Percentiles rank a stretch among this genome's conserved stretches.
Conservation (phyloP, 1,140 invertebrate genomes). For the Grapholita molesta region DNA sequence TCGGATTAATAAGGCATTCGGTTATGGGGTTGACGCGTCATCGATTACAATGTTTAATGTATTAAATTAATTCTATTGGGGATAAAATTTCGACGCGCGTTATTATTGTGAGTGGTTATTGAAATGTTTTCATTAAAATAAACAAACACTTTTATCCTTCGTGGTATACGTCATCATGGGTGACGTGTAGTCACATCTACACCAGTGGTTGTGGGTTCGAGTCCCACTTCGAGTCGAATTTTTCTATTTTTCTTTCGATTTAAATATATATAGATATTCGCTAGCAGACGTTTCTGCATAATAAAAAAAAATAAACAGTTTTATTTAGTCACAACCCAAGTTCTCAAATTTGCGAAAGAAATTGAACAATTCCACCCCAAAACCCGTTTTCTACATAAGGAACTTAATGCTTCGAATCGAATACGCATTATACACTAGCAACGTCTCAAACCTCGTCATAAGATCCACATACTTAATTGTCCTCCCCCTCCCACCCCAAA, state of each 20-base stretch:
- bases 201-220: no score
- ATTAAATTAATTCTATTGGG: background rate
- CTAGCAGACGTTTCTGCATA: no score
- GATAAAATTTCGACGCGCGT: background rate
- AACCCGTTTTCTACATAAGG: background rate
- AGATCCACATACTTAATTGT: constrained; percentile 60
- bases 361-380: background rate
- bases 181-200: no score
- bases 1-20: background rate
- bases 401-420: background rate
- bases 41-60: background rate
- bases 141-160: background rate
- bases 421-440: background rate
- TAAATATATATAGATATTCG: no score
- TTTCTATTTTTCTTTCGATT: no score
- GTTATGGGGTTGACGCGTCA: background rate
- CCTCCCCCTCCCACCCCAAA: constrained; percentile 49
- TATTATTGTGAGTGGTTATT: background rate
- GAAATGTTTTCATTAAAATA: background rate
- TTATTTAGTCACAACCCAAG: no score
- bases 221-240: no score
- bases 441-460: constrained; percentile 19
- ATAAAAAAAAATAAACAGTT: no score
- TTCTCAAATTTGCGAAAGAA: background rate
- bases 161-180: no score